phyloP scores from a whole-genome alignment of 2,888 invertebrate genomes.

The Eudiplozoon nipponicum region DNA sequence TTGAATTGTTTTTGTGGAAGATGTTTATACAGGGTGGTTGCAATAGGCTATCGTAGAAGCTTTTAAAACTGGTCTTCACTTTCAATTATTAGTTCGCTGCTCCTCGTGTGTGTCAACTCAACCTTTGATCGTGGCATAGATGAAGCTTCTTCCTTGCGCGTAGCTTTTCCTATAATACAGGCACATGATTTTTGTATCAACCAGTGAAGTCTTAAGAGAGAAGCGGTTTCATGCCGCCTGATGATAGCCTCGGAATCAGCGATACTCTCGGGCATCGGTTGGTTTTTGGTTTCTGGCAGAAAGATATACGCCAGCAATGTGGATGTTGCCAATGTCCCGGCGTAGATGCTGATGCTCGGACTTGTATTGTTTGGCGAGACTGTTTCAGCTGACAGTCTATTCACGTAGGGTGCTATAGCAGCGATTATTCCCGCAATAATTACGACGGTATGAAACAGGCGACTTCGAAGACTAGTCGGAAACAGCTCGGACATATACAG shows the following conservation, averaged over 20 bases:
- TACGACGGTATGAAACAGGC: not conserved
- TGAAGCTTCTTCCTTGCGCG: too few species aligned
- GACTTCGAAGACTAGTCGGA: slow-evolving; percentile 7
- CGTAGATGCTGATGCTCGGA: too few species aligned
- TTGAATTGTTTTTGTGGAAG: too few species aligned
- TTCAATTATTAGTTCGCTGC: too few species aligned
- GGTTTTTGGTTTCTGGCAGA: slow-evolving; percentile 8
- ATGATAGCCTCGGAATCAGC: not conserved
- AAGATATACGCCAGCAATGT: not conserved
- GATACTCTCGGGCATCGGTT: slow-evolving; percentile 2
- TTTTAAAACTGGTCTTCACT: too few species aligned
- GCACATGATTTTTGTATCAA: too few species aligned
- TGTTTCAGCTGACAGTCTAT: not conserved
- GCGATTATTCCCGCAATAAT: slow-evolving; percentile 1
- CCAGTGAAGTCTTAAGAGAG: too few species aligned
- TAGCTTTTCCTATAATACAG: too few species aligned
- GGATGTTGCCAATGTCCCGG: not conserved
- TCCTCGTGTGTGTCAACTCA: too few species aligned
- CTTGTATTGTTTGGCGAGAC: not conserved
- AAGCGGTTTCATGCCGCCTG: slow-evolving; percentile 8
- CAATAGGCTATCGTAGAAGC: too few species aligned
- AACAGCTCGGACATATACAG: slow-evolving; percentile 12
- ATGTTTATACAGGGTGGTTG: too few species aligned
- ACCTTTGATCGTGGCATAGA: too few species aligned
- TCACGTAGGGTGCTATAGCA: slow-evolving; percentile 1